Conservation (phyloP, 2,113 vertebrate species). For the Sinocyclocheilus rhinocerous region DNA sequence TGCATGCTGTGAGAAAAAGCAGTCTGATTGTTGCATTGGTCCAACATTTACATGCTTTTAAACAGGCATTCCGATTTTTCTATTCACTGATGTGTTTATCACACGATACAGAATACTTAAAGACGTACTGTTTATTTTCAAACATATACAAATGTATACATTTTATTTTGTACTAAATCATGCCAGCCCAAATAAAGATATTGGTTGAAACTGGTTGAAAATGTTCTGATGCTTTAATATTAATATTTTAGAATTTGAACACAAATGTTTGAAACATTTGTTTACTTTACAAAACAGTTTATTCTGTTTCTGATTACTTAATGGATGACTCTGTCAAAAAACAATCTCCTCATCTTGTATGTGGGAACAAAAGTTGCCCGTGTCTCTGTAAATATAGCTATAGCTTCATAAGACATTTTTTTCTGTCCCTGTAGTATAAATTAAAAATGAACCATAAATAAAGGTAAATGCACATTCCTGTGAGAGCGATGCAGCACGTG, state of each 20-base stretch:
- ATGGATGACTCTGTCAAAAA: conserved; percentile 4
- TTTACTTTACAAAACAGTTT: neutral
- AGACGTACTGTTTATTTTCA: neutral
- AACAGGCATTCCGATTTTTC: neutral
- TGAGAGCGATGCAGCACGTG: neutral
- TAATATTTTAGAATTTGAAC: neutral
- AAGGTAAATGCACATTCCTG: conserved; percentile 21
- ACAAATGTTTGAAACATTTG: no score
- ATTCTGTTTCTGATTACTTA: conserved; percentile 21
- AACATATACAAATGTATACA: neutral
- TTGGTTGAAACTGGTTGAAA: neutral
- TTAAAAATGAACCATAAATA: conserved; percentile 38
- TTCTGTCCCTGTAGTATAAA: conserved; percentile 27
- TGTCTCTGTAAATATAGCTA: conserved; percentile 5
- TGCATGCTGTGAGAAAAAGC: no score
- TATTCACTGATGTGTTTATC: neutral
- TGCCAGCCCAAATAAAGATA: neutral
- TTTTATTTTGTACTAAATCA: neutral
- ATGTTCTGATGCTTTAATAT: neutral
- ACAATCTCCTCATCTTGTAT: conserved; percentile 38
- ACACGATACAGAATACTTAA: neutral
- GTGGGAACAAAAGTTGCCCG: conserved; percentile 27
- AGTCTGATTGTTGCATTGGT: no score
- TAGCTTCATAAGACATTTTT: neutral
- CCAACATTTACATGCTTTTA: no score